These are phyloP conservation scores for Papilio xuthus DNA, from an alignment of 1,140 invertebrate species.

Conservation along the genomic window DNA sequence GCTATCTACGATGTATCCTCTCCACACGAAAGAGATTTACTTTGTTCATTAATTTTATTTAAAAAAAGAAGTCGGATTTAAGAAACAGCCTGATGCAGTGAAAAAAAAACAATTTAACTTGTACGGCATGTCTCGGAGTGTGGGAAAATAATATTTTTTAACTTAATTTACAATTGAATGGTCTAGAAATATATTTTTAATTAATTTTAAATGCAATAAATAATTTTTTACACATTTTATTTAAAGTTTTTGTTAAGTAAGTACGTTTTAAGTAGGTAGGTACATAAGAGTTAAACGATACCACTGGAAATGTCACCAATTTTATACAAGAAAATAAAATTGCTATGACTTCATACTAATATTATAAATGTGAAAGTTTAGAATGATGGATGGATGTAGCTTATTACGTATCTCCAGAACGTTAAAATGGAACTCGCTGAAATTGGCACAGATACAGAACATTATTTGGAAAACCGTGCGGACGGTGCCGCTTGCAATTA, in stretches of 20 bases:
- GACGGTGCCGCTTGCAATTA: no score
- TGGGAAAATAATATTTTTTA: background rate
- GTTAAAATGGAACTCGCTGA: no score
- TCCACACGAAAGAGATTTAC: background rate
- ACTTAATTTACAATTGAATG: background rate
- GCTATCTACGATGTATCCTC: background rate
- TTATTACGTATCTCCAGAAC: no score
- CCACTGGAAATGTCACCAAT: background rate
- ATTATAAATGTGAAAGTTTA: no score
- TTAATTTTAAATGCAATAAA: background rate
- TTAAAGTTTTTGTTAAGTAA: background rate
- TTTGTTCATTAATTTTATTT: background rate
- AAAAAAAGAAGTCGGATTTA: background rate
- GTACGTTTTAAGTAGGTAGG: background rate
- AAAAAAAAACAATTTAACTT: background rate
- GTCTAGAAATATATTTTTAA: background rate
- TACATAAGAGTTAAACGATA: conserved; percentile 4
- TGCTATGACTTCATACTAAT: background rate
- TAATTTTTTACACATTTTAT: background rate
- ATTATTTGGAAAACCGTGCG: no score
- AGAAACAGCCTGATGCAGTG: background rate
- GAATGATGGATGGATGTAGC: no score
- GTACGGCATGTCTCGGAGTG: background rate
- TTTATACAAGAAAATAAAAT: background rate
- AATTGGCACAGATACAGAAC: no score